A percentile compares a stretch with the other conserved stretches of the same genome.
Evolutionary conservation across 64 coral and sea anemone species (phyloP).

Genomic region (Pachyseris speciosa): DNA sequence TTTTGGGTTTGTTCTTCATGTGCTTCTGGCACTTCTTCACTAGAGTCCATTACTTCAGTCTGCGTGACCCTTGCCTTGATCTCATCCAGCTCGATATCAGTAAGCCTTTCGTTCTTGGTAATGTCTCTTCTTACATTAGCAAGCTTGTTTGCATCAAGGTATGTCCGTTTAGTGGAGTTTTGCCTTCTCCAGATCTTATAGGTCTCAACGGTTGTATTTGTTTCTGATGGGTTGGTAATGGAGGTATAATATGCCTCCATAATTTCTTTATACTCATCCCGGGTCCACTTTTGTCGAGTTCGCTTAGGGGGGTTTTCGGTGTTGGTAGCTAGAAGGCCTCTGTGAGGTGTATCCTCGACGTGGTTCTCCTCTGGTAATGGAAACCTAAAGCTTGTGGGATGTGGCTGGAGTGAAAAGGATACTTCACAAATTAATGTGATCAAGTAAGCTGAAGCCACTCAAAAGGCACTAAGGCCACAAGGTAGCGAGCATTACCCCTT

Average conservation of each 20-base stretch:
- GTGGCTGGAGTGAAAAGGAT: too few species aligned
- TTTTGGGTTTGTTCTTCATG: too few species aligned
- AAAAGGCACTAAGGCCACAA: too few species aligned
- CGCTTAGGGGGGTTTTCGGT: not conserved
- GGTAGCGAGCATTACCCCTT: too few species aligned
- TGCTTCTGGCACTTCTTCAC: not conserved
- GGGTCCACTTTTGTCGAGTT: not conserved
- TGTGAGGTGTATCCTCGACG: too few species aligned
- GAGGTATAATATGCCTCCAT: not conserved
- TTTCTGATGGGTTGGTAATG: not conserved
- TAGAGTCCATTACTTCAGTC: not conserved
- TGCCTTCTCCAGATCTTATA: not conserved
- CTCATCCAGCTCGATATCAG: not conserved
- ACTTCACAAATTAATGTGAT: too few species aligned
- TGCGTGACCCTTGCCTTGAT: not conserved
- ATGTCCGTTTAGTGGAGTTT: not conserved
- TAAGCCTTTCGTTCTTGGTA: not conserved
- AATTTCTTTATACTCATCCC: conserved; percentile 2
- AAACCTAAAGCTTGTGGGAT: too few species aligned
- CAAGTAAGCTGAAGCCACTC: too few species aligned
- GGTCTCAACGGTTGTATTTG: not conserved
- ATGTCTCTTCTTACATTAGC: not conserved
- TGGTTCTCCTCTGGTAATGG: too few species aligned
- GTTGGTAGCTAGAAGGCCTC: too few species aligned
- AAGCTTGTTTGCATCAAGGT: not conserved